Conservation (phyloP, 2,797 vertebrate genomes). For the Hybognathus amarus region DNA sequence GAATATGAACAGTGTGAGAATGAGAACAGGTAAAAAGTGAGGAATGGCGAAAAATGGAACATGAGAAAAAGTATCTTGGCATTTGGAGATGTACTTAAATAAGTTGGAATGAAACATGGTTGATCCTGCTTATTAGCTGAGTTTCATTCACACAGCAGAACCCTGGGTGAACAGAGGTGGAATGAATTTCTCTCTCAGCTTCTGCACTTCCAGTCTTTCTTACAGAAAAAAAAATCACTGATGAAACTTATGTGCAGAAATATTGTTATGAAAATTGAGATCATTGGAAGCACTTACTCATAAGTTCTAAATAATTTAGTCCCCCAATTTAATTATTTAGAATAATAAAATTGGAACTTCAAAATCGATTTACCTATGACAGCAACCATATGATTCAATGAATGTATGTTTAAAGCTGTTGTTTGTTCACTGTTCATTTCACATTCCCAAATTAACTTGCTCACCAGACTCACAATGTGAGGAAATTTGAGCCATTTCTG, state of each 20-base stretch:
- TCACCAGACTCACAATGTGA: constrained; percentile 9
- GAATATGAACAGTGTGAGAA: constrained; percentile 55
- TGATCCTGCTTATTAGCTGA: constrained; percentile 55
- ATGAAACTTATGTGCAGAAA: constrained; percentile 31
- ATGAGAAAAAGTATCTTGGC: constrained; percentile 45
- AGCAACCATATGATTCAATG: constrained; percentile 12
- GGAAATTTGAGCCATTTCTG: constrained; percentile 47
- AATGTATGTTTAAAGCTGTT: constrained; percentile 2
- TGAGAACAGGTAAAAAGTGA: constrained; percentile 55
- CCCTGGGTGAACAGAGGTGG: constrained; percentile 30
- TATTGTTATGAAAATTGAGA: constrained; percentile 3
- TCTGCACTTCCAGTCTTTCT: constrained; percentile 41
- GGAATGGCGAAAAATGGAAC: constrained; percentile 45
- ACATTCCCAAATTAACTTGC: constrained; percentile 18
- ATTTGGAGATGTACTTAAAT: constrained; percentile 73
- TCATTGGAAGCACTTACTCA: background rate
- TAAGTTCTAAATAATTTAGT: background rate
- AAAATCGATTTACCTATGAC: constrained; percentile 23
- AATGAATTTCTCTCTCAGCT: constrained; percentile 43
- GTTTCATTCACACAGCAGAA: constrained; percentile 42
- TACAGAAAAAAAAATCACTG: background rate
- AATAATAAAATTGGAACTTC: constrained; percentile 6
- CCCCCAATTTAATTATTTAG: too few relatives aligned
- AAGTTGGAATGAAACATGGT: constrained; percentile 69
- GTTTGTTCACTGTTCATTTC: background rate